Evolutionary conservation across 2,888 invertebrate species (phyloP).

Genomic region (Morpho achilles): DNA sequence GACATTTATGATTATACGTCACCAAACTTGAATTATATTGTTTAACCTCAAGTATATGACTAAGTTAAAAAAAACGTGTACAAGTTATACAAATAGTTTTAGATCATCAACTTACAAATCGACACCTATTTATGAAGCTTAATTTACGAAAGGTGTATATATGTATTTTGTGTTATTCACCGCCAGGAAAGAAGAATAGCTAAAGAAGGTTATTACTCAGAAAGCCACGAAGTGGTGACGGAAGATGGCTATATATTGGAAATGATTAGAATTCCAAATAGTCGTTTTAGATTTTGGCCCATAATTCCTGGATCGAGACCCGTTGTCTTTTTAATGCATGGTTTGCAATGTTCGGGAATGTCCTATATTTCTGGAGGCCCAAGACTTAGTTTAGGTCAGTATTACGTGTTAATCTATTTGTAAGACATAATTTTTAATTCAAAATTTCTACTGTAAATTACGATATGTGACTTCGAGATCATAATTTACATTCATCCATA

Average conservation of each 20-base stretch:
- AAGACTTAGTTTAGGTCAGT: conserved; percentile 34
- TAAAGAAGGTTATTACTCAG: conserved; percentile 36
- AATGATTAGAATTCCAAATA: conserved; percentile 40
- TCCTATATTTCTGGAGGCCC: conserved; percentile 32
- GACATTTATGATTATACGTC: too few relatives aligned
- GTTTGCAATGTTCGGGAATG: conserved; percentile 33
- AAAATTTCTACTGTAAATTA: too few relatives aligned
- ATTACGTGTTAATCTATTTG: background rate
- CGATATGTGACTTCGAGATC: too few relatives aligned
- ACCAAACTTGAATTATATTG: too few relatives aligned
- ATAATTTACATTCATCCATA: too few relatives aligned
- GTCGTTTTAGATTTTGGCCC: conserved; percentile 21
- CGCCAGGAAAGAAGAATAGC: conserved; percentile 24
- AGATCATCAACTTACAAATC: too few relatives aligned
- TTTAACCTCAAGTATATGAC: too few relatives aligned
- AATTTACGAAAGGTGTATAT: background rate
- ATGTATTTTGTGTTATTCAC: background rate
- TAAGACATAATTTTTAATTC: background rate
- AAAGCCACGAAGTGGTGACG: conserved; percentile 36
- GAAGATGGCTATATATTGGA: conserved; percentile 41
- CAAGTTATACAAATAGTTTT: too few relatives aligned
- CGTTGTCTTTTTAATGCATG: conserved; percentile 42
- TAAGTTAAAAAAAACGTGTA: too few relatives aligned
- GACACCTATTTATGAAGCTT: background rate
- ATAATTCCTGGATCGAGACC: conserved; percentile 26